A percentile compares a stretch with the other conserved stretches of the same genome.
phyloP scores from a whole-genome alignment of 2,888 invertebrate genomes.

The Conops quadrifasciatus region DNA sequence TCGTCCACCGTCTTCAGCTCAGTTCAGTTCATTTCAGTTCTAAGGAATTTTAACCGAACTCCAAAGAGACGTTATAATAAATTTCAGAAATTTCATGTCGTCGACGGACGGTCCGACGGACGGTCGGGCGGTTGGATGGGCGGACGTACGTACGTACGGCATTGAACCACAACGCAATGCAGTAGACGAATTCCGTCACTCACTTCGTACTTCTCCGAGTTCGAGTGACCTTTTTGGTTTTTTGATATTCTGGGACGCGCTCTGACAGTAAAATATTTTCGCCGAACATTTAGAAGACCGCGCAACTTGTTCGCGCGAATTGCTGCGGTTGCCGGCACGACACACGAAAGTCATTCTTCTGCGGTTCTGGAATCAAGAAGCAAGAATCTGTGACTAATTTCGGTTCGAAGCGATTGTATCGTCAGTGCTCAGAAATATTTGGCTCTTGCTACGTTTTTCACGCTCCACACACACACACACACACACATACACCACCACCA shows the following conservation, averaged over 20 bases:
- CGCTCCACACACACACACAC: slow-evolving; percentile 16
- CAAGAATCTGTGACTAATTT: slow-evolving; percentile 21
- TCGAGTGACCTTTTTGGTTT: slow-evolving; percentile 29
- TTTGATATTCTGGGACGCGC: slow-evolving; percentile 21
- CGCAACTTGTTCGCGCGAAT: not conserved
- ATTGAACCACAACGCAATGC: slow-evolving; percentile 23
- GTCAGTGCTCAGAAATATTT: not conserved
- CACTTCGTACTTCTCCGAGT: slow-evolving; percentile 4
- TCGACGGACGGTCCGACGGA: not conserved
- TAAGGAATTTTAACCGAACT: slow-evolving; percentile 26
- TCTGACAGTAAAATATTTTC: slow-evolving; percentile 18
- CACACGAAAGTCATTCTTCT: not conserved
- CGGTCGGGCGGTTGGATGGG: slow-evolving; percentile 30
- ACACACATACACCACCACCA: slow-evolving; percentile 41
- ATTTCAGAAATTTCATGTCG: slow-evolving; percentile 36
- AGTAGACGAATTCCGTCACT: slow-evolving; percentile 35
- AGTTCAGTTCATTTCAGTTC: slow-evolving; percentile 9
- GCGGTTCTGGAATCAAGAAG: not conserved
- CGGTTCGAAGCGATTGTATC: slow-evolving; percentile 11
- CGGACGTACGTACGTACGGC: slow-evolving; percentile 1
- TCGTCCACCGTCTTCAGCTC: not conserved
- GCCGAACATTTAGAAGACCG: not conserved
- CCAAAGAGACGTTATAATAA: slow-evolving; percentile 33
- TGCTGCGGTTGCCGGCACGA: not conserved
- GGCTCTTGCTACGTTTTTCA: slow-evolving; percentile 1